Percentiles rank a stretch among this genome's conserved stretches.
Conservation (phyloP, 2,113 vertebrate genomes). For the Myrmecobius fasciatus region DNA sequence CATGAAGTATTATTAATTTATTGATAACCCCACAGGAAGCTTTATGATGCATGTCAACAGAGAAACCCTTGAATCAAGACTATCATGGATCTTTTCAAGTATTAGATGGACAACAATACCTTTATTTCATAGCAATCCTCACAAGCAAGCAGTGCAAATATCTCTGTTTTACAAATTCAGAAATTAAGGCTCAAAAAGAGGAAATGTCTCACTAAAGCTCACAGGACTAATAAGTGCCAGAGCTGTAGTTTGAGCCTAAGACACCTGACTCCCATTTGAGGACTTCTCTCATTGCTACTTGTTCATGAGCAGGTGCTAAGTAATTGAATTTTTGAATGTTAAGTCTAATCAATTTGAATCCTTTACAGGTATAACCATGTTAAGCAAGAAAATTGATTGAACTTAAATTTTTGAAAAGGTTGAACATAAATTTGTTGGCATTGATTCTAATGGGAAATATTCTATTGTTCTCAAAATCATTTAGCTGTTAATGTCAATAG, state of each 20-base stretch:
- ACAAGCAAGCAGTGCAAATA: background rate
- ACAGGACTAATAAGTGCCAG: background rate
- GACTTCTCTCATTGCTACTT: background rate
- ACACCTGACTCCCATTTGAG: background rate
- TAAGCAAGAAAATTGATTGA: background rate
- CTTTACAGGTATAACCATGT: constrained; percentile 3
- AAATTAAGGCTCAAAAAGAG: background rate
- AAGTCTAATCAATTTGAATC: background rate
- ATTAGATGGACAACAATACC: background rate
- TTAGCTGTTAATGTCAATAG: background rate
- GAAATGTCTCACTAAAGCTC: background rate
- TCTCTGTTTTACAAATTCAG: background rate
- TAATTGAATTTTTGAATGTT: background rate
- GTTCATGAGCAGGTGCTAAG: background rate
- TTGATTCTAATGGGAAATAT: background rate
- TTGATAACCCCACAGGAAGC: background rate
- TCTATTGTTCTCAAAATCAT: background rate
- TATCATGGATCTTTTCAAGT: background rate
- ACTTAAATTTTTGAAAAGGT: background rate
- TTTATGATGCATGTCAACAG: background rate
- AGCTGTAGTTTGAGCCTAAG: background rate
- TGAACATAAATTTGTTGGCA: background rate
- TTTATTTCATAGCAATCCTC: background rate
- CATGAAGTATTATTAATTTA: background rate
- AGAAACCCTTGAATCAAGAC: background rate